phyloP scores from a whole-genome alignment of 1,140 invertebrate genomes.

The Microplitis mediator region DNA sequence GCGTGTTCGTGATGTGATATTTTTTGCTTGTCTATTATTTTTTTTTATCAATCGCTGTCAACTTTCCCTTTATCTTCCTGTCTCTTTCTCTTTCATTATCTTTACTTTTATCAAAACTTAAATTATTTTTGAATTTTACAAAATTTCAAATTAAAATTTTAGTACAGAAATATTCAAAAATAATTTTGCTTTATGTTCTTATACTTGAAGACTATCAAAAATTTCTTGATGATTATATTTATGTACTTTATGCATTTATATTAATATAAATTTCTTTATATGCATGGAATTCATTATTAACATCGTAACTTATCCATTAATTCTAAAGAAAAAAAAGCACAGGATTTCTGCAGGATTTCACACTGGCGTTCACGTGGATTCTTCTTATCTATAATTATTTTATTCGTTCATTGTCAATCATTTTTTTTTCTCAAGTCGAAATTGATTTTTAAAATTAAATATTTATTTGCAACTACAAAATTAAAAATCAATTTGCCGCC shows the following conservation, averaged over 20 bases:
- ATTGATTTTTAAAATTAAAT: neutral
- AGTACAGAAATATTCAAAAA: neutral
- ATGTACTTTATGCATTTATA: too few species aligned
- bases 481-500: neutral
- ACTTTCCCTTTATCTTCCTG: neutral
- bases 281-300: slow-evolving; percentile 44
- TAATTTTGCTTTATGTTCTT: neutral
- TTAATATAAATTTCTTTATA: neutral
- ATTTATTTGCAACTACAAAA: too few species aligned
- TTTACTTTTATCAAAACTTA: slow-evolving; percentile 23
- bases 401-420: neutral
- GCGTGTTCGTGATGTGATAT: neutral
- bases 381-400: neutral
- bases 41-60: neutral
- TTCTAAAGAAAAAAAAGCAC: slow-evolving; percentile 25
- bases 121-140: too few species aligned
- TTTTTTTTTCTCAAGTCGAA: neutral
- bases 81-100: slow-evolving; percentile 22
- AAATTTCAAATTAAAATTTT: too few species aligned
- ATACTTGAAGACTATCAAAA: too few species aligned
- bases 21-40: slow-evolving; percentile 23
- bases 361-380: slow-evolving; percentile 8
- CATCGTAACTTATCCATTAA: slow-evolving; percentile 54
- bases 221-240: too few species aligned
- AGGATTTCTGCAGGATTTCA: slow-evolving; percentile 38